Evolutionary conservation across 2,797 vertebrate genomes (phyloP), one percentile per base, ranked within the genome.

Genomic region (Enoplosus armatus): DNA sequence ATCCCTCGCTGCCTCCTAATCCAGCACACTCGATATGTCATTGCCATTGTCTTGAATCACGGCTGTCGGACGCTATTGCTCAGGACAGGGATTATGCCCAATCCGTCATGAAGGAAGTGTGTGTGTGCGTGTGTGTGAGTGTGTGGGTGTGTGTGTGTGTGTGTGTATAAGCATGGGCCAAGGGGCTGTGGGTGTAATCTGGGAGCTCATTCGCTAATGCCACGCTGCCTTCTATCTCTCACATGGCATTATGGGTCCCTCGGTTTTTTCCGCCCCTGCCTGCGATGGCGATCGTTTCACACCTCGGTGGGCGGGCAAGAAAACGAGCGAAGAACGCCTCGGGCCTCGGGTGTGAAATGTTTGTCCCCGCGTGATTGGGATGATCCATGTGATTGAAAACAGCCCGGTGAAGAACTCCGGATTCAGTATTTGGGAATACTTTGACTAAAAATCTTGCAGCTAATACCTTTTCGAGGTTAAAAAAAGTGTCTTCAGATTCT

Each of bases 41-140:
- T 79, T 83, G 81, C 88, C 68, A 85, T 87, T 83, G 85, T 90
- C 75, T 80, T 33, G 62, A 89, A 85, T 84, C 86, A 74, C 20
- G 59, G 73, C 83, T 72, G 66, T 87, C 77, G 74, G 79, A 72
- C 33, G 43, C 82, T 81, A 6, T 76, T 90, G 85, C 84, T 88
- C 78, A 75, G 51, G 74, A 88, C 53, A 59, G 83, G 90, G 93
- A 94, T 94, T 93, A 94, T 76, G 79, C 64, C 62, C 87, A 92
- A 90, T 92, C 89, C 85, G 64, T 86, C 75, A 85, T 79, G 69
- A 87, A 84, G 79, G 53, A 86, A 79, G 56, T 78, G 55, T 58
- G 62, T 75, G 53, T 77, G 45, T 62, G 31, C 60, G 58, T 69
- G 48, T 65, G 69, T 72, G 58, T 65, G 55, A 70, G 48, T 65